Percentiles rank a stretch among this genome's conserved stretches.
These are phyloP conservation scores for Omphaloscelis lunosa DNA, from an alignment of 2,888 invertebrate genomes.

Conservation along the genomic window DNA sequence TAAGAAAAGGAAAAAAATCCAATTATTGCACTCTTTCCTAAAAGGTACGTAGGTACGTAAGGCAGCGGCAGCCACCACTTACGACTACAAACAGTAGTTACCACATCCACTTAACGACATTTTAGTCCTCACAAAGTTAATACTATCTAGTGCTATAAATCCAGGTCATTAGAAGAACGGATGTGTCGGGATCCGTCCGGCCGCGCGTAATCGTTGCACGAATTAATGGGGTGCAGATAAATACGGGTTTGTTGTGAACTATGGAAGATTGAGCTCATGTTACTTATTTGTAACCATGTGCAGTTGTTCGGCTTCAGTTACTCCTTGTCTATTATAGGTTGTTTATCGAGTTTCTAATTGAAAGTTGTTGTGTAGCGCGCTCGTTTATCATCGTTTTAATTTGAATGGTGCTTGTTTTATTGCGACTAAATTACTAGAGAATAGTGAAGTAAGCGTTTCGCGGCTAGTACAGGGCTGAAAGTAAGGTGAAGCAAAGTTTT, in stretches of 20 bases:
- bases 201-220: constrained; percentile 56
- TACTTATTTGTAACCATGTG: constrained; percentile 18
- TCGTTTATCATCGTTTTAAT: constrained; percentile 1
- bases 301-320: constrained; percentile 11
- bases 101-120: constrained; percentile 31
- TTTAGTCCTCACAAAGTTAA: constrained; percentile 52
- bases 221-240: constrained; percentile 63
- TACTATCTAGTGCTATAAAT: constrained; percentile 68
- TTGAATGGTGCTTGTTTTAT: neutral
- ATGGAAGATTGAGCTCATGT: constrained; percentile 17
- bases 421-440: neutral
- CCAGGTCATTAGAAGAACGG: constrained; percentile 70
- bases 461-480: neutral
- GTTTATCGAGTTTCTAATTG: constrained; percentile 13
- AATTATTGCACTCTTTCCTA: neutral
- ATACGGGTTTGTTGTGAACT: constrained; percentile 47
- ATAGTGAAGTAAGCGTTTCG: neutral
- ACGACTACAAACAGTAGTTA: constrained; percentile 19
- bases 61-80: neutral
- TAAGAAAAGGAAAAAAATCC: neutral
- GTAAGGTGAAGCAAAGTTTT: neutral
- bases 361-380: neutral
- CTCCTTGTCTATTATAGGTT: neutral
- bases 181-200: constrained; percentile 57
- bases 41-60: neutral